These are phyloP conservation scores for Phrynocephalus vlangalii DNA, from an alignment of 2,797 vertebrate species.

Conservation along the genomic window DNA sequence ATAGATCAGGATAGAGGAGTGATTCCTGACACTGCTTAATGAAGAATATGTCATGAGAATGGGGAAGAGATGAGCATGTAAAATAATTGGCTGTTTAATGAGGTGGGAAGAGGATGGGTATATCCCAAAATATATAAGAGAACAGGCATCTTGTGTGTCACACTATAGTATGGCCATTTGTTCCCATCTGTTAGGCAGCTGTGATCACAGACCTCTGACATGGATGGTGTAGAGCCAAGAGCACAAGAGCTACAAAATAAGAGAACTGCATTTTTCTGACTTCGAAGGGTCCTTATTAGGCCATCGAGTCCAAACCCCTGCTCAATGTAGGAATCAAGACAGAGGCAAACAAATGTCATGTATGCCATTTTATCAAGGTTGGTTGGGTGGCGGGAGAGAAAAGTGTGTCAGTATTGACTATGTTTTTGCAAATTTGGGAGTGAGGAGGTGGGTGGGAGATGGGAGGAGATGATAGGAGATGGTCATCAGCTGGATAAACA, in stretches of 20 bases:
- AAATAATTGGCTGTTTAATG: background rate
- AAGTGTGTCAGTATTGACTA: background rate
- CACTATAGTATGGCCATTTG: background rate
- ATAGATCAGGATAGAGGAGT: constrained; percentile 2
- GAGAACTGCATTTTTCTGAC: no score
- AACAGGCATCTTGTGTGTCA: rapidly evolving
- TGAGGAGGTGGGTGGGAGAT: no score
- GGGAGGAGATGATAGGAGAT: background rate
- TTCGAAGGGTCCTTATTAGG: no score
- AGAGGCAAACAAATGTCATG: background rate
- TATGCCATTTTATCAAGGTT: background rate
- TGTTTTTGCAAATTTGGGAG: background rate
- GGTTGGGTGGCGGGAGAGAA: background rate
- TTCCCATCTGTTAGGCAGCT: constrained; percentile 7
- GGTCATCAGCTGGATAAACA: background rate
- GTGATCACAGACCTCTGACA: background rate
- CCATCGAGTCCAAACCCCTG: no score
- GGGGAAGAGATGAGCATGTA: background rate
- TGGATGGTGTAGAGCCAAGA: background rate
- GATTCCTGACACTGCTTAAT: rapidly evolving
- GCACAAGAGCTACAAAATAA: background rate
- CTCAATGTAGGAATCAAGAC: no score
- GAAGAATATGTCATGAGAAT: background rate
- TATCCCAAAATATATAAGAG: background rate
- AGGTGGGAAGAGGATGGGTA: background rate